These are phyloP conservation scores for Azorinus chamasolen DNA, from an alignment of 2,888 invertebrate genomes.

Conservation along the genomic window DNA sequence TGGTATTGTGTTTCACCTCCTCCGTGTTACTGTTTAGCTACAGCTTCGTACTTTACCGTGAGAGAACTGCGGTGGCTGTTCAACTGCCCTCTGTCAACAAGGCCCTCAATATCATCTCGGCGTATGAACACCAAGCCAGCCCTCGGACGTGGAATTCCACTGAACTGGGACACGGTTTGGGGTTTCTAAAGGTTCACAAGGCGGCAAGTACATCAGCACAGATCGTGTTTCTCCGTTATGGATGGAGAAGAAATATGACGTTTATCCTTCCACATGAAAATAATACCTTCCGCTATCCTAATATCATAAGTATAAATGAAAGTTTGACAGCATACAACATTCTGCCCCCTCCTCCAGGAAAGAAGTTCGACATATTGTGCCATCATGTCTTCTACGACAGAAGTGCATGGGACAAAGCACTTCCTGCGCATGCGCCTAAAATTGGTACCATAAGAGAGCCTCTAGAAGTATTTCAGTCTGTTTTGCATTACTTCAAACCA, in stretches of 20 bases:
- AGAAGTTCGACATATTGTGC: conserved; percentile 53
- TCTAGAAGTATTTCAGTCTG: conserved; percentile 44
- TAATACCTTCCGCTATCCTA: conserved; percentile 57
- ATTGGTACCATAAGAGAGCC: conserved; percentile 60
- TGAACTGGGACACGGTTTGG: conserved; percentile 7
- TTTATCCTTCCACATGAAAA: conserved; percentile 59
- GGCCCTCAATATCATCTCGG: too few relatives aligned
- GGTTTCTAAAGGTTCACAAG: conserved; percentile 64
- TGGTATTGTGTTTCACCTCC: too few relatives aligned
- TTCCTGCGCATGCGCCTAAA: conserved; percentile 40
- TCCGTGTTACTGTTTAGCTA: too few relatives aligned
- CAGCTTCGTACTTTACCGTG: too few relatives aligned
- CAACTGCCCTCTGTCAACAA: too few relatives aligned
- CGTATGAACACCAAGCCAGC: too few relatives aligned
- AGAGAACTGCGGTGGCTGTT: too few relatives aligned
- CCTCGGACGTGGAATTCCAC: too few relatives aligned
- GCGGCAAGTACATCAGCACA: conserved; percentile 62
- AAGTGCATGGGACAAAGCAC: conserved; percentile 36
- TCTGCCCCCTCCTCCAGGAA: conserved; percentile 40
- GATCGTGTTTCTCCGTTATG: conserved; percentile 58
- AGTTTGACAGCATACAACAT: conserved; percentile 53
- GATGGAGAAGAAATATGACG: conserved; percentile 59
- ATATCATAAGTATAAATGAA: conserved; percentile 62
- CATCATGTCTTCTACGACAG: conserved; percentile 58
- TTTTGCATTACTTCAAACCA: conserved; percentile 54